These are phyloP conservation scores for Myotis daubentonii DNA, from an alignment of 2,797 vertebrate genomes.

Conservation along the genomic window DNA sequence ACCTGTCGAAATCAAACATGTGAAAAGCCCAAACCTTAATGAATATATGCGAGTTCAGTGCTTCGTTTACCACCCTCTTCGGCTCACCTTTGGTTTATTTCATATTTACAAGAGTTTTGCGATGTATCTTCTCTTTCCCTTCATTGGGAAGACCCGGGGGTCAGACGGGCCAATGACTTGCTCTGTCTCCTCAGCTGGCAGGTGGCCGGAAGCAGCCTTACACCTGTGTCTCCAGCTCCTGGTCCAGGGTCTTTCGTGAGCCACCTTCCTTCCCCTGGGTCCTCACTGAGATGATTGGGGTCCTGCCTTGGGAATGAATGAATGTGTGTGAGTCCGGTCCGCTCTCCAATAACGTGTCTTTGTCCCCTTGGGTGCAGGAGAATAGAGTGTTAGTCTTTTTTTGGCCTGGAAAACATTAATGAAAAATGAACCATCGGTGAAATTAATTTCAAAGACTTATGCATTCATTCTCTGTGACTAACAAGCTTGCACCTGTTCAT, in stretches of 20 bases:
- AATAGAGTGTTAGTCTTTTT: not conserved
- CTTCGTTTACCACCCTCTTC: not conserved
- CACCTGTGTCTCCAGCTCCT: not conserved
- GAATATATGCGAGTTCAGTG: not conserved
- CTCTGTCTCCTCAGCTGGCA: not conserved
- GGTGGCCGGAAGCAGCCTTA: not conserved
- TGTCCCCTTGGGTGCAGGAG: not conserved
- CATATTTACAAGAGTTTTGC: not conserved
- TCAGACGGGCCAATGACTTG: not conserved
- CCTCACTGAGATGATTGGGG: not conserved
- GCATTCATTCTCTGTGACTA: slow-evolving; percentile 39
- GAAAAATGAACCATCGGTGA: slow-evolving; percentile 64
- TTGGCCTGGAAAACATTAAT: slow-evolving; percentile 55
- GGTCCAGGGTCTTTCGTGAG: not conserved
- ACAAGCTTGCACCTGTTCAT: slow-evolving; percentile 62
- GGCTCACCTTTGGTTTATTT: not conserved
- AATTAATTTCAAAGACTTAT: slow-evolving; percentile 67
- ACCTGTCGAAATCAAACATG: not conserved
- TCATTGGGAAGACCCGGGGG: not conserved
- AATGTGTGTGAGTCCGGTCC: not conserved
- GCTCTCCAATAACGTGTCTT: not conserved
- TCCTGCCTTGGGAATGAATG: not conserved
- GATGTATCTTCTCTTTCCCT: not conserved
- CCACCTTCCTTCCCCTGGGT: not conserved
- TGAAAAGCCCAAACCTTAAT: not conserved